Conservation (phyloP, 2,113 vertebrate genomes). For the Cinclus cinclus region DNA sequence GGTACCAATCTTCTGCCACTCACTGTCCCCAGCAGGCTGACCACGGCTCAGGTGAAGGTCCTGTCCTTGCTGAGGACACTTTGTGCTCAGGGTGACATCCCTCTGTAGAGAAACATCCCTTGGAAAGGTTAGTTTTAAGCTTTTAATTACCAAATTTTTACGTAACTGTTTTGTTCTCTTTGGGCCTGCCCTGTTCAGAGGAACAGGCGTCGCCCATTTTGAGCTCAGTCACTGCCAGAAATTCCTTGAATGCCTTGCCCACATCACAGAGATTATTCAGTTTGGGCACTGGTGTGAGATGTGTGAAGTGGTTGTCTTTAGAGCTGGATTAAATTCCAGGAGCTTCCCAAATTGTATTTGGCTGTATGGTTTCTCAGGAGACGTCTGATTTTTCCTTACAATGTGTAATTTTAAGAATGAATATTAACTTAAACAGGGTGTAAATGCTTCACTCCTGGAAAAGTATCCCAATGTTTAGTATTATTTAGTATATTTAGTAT, state of each 20-base stretch:
- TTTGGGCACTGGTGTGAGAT: background rate
- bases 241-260: background rate
- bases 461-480: background rate
- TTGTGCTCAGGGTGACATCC: background rate
- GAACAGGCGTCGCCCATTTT: fast-evolving
- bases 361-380: background rate
- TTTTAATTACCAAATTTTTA: background rate
- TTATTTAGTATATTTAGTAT: too few species aligned
- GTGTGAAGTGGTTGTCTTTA: background rate
- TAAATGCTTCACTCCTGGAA: background rate
- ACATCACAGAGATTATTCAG: background rate
- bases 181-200: background rate
- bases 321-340: background rate
- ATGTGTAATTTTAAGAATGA: background rate
- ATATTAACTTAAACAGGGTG: background rate
- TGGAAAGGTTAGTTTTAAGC: background rate
- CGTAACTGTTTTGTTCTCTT: fast-evolving
- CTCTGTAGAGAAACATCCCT: background rate
- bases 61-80: background rate
- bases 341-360: background rate
- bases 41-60: background rate
- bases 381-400: background rate
- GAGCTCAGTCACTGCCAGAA: background rate
- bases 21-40: fast-evolving
- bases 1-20: background rate